phyloP scores from a whole-genome alignment of 2,113 vertebrate genomes.

The Rhinogobius similis region DNA sequence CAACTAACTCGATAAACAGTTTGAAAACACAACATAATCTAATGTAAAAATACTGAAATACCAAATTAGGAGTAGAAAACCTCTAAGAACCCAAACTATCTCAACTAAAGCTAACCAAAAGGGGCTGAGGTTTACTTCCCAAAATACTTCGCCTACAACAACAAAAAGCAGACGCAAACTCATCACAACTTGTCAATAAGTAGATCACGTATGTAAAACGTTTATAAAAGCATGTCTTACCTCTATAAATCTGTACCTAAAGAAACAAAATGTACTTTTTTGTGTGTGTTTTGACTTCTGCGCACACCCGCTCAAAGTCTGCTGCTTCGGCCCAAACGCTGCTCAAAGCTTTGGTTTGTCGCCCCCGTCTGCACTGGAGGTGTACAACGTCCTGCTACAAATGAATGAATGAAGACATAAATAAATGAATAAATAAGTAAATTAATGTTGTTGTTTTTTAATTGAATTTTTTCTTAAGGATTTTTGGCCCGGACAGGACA shows the following conservation, averaged over 20 bases:
- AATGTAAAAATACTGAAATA: not conserved
- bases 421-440: too few species aligned
- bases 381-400: not conserved
- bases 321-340: not conserved
- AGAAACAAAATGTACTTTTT: not conserved
- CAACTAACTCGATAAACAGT: not conserved
- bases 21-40: not conserved
- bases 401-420: not conserved
- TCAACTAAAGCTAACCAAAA: conserved; percentile 1
- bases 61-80: not conserved
- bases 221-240: not conserved
- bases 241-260: not conserved
- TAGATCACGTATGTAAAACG: not conserved
- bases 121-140: not conserved
- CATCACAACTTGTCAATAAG: not conserved
- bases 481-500: too few species aligned
- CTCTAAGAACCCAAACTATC: not conserved
- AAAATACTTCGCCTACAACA: not conserved
- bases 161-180: not conserved
- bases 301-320: not conserved
- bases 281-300: not conserved
- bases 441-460: too few species aligned
- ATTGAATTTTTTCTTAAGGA: too few species aligned
- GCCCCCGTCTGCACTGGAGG: not conserved
- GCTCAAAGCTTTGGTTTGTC: not conserved